A percentile compares a stretch with the other conserved stretches of the same genome.
phyloP scores from a whole-genome alignment of 2,113 vertebrate species.

The Calidris pugnax region DNA sequence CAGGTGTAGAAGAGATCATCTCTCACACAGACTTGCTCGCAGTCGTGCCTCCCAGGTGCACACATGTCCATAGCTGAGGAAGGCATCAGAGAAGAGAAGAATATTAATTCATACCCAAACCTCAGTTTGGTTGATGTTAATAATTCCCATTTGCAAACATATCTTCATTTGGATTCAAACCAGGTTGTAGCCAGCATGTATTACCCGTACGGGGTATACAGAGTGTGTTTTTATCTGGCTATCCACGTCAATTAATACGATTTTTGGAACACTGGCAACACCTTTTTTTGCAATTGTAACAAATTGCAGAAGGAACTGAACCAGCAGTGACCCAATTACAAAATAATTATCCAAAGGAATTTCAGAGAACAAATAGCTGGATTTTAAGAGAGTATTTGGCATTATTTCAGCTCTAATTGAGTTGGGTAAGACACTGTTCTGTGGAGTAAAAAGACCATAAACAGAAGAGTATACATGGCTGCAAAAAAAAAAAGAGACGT shows the following conservation, averaged over 20 bases:
- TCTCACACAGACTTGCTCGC: constrained; percentile 86
- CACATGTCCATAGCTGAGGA: constrained; percentile 80
- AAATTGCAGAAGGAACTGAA: not conserved
- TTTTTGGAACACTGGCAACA: not conserved
- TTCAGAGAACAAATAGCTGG: constrained; percentile 4
- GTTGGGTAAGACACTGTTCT: not conserved
- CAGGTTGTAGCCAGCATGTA: not conserved
- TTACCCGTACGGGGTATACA: not conserved
- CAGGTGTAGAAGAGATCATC: constrained; percentile 77
- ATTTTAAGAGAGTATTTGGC: constrained; percentile 21
- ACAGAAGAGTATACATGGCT: not conserved
- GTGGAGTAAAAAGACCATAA: not conserved
- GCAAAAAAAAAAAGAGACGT: not conserved
- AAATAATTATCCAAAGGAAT: not conserved
- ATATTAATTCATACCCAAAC: not conserved
- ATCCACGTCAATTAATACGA: not conserved
- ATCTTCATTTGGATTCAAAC: not conserved
- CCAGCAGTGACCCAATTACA: not conserved
- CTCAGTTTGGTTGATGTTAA: not conserved
- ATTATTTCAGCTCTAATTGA: constrained; percentile 5
- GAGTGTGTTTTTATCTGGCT: not conserved
- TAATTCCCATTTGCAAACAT: not conserved
- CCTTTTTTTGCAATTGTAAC: not conserved
- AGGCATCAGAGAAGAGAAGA: not conserved
- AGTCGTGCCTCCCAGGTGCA: constrained; percentile 78